A percentile compares a stretch with the other conserved stretches of the same genome.
Evolutionary conservation across 2,797 vertebrate species (phyloP).

Genomic region (Amblyopsis hoosieri): DNA sequence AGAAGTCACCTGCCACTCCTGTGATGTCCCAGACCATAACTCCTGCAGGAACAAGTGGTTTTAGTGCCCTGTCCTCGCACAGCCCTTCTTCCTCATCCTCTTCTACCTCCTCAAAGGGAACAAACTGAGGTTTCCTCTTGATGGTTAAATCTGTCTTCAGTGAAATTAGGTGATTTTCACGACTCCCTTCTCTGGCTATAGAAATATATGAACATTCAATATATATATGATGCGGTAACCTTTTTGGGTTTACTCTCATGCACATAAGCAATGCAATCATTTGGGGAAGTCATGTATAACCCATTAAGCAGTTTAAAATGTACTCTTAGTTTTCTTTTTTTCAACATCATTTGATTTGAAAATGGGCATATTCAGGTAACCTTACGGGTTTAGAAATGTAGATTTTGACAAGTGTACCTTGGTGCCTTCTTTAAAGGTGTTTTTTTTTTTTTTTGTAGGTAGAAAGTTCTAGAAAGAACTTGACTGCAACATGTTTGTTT

Average conservation of each 20-base stretch:
- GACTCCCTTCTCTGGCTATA: conserved; percentile 33
- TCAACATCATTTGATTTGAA: conserved; percentile 35
- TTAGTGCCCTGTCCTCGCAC: conserved; percentile 77
- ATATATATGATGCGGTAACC: no score
- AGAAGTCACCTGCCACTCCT: conserved; percentile 83
- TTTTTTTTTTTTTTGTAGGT: conserved; percentile 15
- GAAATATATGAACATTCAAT: conserved; percentile 25
- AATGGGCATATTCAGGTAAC: conserved; percentile 10
- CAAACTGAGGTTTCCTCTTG: conserved; percentile 67
- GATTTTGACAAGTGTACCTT: conserved; percentile 44
- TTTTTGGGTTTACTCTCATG: conserved; percentile 4
- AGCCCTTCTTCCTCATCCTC: conserved; percentile 88
- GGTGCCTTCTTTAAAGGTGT: conserved; percentile 52
- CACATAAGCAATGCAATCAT: conserved; percentile 8
- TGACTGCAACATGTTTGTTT: conserved; percentile 16
- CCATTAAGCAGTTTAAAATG: conserved; percentile 22
- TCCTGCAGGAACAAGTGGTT: conserved; percentile 80
- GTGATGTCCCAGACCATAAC: conserved; percentile 70
- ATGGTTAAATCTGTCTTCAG: conserved; percentile 10
- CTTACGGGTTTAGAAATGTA: conserved; percentile 18
- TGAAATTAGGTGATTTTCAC: conserved; percentile 20
- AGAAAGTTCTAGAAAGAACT: conserved; percentile 25
- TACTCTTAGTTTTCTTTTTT: conserved; percentile 37
- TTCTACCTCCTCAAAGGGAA: conserved; percentile 86
- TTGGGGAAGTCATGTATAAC: conserved; percentile 34